Base-by-base conservation (phyloP, 2,888 invertebrate species). In the Microdon myrmicae region DNA sequence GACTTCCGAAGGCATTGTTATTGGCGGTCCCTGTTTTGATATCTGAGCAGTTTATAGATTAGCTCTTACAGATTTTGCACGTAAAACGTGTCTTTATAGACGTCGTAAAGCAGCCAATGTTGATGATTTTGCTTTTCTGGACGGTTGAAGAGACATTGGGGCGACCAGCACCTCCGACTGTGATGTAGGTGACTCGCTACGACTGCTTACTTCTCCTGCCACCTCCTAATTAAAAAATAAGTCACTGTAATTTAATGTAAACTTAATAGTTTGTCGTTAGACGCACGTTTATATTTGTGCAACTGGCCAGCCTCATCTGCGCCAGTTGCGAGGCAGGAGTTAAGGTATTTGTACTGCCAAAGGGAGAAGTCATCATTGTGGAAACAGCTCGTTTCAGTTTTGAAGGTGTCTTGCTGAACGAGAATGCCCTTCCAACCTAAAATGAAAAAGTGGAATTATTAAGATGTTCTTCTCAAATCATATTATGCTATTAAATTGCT, bases 391-490 rank as follows among this genome's bases (percentile, higher is more conserved):
- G 86, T 81, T 95, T 95, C 72, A 96, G 81, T 79, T 93, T 94
- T 68, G 91, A 92, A 38, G 96, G 96, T 17, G 96, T 96, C 82
- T 94, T 94, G 81, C 94, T 95, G 81, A 96, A 94, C 68, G 95
- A 96, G 75, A 96, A 90, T 69, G 96, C 96, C 70, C 96, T 87
- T 43, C 94, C 94, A 70, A 96, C 94, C 86, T 86, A 70, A 2
- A 58, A 60, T 54, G 26, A 47, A 58, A 49, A 9, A n/a, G 4
- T 6, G 2, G 32, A 32, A 34, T 10, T 10, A 1, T 2, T n/a
- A 17, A 23, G 23, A 16, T n/a, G 23, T 8, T 8, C 4, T 16
- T 9, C 2, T 22, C 26, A 9, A 9, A 7, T 2, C 3, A n/a
- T 3, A 14, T 5, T 16, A 37, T 22, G 13, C n/a, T 16, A 3